phyloP scores from a whole-genome alignment of 2,888 invertebrate genomes.

The Epiblema foenella region DNA sequence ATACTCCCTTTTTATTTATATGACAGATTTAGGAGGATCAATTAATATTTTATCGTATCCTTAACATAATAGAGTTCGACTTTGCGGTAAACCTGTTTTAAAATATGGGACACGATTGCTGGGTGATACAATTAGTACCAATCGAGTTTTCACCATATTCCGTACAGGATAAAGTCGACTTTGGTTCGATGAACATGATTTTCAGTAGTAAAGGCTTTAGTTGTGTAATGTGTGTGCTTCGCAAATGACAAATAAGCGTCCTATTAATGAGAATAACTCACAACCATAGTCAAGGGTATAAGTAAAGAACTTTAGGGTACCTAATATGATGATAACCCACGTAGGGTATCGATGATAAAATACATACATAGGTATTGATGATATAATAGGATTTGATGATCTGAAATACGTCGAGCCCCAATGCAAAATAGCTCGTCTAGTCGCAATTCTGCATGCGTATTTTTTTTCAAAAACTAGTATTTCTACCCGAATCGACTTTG shows the following conservation, averaged over 20 bases:
- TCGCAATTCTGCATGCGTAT: no score
- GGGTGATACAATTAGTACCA: background rate
- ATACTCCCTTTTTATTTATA: background rate
- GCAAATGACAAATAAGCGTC: constrained; percentile 26
- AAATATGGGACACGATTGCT: background rate
- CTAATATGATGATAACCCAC: background rate
- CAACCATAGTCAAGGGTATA: background rate
- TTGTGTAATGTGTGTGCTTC: constrained; percentile 16
- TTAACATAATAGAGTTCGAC: background rate
- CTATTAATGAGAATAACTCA: background rate
- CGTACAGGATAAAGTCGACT: background rate
- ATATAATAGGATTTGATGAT: no score
- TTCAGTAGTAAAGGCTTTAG: constrained; percentile 21
- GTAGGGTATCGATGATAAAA: no score
- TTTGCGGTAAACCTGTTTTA: background rate
- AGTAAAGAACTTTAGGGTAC: background rate
- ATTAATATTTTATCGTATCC: constrained; percentile 21
- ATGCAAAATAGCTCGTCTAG: no score
- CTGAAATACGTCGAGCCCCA: no score
- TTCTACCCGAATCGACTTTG: no score
- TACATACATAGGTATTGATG: no score
- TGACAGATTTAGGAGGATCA: background rate
- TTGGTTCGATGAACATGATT: background rate
- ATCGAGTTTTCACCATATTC: background rate
- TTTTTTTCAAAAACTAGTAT: no score